phyloP scores from a whole-genome alignment of 2,797 vertebrate species.

The Eleutherodactylus coqui region DNA sequence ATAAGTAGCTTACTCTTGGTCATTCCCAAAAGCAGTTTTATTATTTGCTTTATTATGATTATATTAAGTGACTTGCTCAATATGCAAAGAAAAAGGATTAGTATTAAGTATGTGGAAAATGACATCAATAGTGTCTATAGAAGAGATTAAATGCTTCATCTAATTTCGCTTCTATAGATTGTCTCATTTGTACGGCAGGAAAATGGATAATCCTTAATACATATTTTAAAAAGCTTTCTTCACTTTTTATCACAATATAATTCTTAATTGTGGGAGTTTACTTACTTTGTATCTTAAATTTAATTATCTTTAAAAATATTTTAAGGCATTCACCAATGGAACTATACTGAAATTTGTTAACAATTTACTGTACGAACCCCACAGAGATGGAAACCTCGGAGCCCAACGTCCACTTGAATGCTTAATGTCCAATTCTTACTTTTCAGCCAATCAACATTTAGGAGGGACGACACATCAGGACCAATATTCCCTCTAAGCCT shows the following conservation, averaged over 20 bases:
- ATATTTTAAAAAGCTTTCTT: conserved; percentile 41
- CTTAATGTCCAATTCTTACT: no score
- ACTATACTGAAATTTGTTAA: background rate
- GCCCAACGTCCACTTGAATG: no score
- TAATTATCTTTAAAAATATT: conserved; percentile 27
- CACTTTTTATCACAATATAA: conserved; percentile 34
- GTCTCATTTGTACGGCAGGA: conserved; percentile 32
- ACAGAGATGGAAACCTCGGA: no score
- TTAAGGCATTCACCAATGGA: background rate
- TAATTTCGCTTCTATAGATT: conserved; percentile 48
- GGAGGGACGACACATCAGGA: no score
- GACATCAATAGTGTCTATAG: conserved; percentile 48
- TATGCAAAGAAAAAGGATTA: conserved; percentile 48
- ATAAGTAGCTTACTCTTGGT: background rate
- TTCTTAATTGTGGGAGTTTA: conserved; percentile 26
- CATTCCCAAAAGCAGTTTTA: background rate
- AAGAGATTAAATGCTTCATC: conserved; percentile 53
- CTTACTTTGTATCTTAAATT: conserved; percentile 30
- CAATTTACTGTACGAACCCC: background rate
- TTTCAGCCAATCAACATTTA: no score
- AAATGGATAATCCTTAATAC: conserved; percentile 52
- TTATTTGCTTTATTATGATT: conserved; percentile 35
- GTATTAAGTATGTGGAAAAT: conserved; percentile 43
- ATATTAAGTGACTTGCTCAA: conserved; percentile 29
- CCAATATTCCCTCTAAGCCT: no score